Percentiles rank a stretch among this genome's conserved stretches.
These are phyloP conservation scores for Donacobius atricapilla DNA, from an alignment of 2,113 vertebrate species.

Conservation along the genomic window DNA sequence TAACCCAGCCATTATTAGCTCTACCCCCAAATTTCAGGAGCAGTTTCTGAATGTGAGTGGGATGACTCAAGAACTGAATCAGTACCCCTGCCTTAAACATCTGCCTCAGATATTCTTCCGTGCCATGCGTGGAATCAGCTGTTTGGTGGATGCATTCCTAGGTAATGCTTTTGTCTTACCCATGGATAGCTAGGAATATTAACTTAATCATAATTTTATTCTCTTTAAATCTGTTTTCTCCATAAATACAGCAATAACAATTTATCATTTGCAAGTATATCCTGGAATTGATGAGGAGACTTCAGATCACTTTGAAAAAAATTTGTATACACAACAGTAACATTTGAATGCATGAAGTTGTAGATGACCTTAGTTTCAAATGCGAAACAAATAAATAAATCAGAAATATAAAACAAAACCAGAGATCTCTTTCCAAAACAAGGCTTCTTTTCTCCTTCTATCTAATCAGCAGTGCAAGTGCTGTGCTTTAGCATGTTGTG, in stretches of 20 bases:
- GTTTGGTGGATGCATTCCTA: slow-evolving; percentile 93
- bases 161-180: slow-evolving; percentile 76
- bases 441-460: neutral
- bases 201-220: neutral
- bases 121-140: slow-evolving; percentile 96
- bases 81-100: slow-evolving; percentile 94
- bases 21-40: slow-evolving; percentile 97
- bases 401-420: neutral
- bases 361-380: neutral
- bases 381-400: neutral
- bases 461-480: neutral
- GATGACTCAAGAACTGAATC: slow-evolving; percentile 90
- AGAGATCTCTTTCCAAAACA: neutral
- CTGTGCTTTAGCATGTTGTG: neutral
- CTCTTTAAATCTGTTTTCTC: neutral
- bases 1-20: slow-evolving; percentile 93
- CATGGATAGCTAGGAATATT: neutral
- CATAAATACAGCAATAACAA: neutral
- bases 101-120: slow-evolving; percentile 97
- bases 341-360: neutral
- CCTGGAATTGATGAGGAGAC: neutral
- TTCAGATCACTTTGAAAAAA: neutral
- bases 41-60: slow-evolving; percentile 92
- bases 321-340: neutral
- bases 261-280: neutral